Evolutionary conservation across 2,797 vertebrate species (phyloP).

Genomic region (Oryzias dopingdopingensis): DNA sequence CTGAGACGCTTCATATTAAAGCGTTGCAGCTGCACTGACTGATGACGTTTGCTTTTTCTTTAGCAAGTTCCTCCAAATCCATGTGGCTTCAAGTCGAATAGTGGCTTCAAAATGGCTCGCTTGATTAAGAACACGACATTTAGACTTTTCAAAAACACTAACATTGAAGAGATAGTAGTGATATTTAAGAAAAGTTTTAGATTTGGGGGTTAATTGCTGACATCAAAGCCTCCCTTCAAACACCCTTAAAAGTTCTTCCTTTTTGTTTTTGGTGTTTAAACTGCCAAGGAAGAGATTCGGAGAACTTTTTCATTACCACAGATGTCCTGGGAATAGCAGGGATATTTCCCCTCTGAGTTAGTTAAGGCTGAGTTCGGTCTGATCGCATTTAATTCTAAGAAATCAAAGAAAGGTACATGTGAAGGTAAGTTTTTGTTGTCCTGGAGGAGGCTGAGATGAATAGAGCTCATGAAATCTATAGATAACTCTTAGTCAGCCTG

Average conservation of each 20-base stretch:
- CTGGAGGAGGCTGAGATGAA: constrained; percentile 4
- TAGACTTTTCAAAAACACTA: too few species aligned
- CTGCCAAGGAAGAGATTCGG: constrained; percentile 43
- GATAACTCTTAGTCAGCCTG: constrained; percentile 1
- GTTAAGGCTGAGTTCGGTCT: constrained; percentile 22
- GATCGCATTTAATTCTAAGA: constrained; percentile 33
- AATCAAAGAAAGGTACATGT: constrained; percentile 18
- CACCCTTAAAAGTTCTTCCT: constrained; percentile 17
- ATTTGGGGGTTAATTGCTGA: too few species aligned
- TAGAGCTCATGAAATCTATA: constrained; percentile 19
- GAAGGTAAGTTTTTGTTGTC: constrained; percentile 6
- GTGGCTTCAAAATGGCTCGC: too few species aligned
- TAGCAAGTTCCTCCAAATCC: too few species aligned
- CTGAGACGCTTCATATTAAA: too few species aligned
- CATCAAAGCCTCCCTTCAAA: constrained; percentile 22
- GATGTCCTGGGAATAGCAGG: constrained; percentile 38
- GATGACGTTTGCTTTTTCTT: too few species aligned
- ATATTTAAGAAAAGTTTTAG: too few species aligned
- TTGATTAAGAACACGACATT: too few species aligned
- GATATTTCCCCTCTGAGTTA: constrained; percentile 44
- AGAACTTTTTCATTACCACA: constrained; percentile 51
- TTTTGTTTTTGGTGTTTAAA: constrained; percentile 43
- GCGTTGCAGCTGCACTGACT: too few species aligned
- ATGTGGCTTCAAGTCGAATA: too few species aligned
- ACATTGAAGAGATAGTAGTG: too few species aligned